Percentiles rank a stretch among this genome's conserved stretches.
Evolutionary conservation across 2,888 invertebrate species (phyloP).

Genomic region (Hypomecis punctinalis): DNA sequence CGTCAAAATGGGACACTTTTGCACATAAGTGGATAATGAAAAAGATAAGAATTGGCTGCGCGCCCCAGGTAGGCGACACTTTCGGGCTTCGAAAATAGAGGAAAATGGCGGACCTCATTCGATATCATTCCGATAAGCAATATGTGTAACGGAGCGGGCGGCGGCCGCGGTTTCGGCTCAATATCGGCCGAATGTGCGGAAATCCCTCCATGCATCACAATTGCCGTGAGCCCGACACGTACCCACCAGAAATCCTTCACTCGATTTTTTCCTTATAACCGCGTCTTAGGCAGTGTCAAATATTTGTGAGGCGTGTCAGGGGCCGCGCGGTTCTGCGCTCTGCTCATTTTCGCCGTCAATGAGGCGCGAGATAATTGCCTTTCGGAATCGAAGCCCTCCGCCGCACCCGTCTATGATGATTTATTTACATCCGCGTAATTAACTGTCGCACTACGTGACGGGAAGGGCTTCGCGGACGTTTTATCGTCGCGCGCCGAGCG

Average conservation of each 20-base stretch:
- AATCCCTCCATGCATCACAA: constrained; percentile 77
- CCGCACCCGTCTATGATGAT: constrained; percentile 82
- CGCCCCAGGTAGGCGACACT: constrained; percentile 60
- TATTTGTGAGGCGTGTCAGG: constrained; percentile 68
- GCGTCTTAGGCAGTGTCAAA: constrained; percentile 73
- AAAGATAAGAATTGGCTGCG: constrained; percentile 56
- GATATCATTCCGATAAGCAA: constrained; percentile 76
- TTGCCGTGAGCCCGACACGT: constrained; percentile 73
- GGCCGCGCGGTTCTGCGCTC: constrained; percentile 57
- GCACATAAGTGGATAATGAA: constrained; percentile 53
- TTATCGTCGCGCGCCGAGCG: constrained; percentile 75
- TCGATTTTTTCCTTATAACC: constrained; percentile 75
- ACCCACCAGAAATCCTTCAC: constrained; percentile 68
- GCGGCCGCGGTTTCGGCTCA: constrained; percentile 64
- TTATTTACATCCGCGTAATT: constrained; percentile 85
- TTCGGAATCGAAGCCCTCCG: constrained; percentile 78
- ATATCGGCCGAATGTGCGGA: constrained; percentile 70
- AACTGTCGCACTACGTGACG: constrained; percentile 84
- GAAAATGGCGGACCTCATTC: constrained; percentile 70
- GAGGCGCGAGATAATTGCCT: constrained; percentile 83
- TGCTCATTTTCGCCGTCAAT: constrained; percentile 80
- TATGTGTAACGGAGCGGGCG: constrained; percentile 62
- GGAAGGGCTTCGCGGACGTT: constrained; percentile 77
- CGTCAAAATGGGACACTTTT: constrained; percentile 26
- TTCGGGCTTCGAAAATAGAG: constrained; percentile 60